Conservation (phyloP, 92 coral and sea anemone species). For the Bergia puertoricense region DNA sequence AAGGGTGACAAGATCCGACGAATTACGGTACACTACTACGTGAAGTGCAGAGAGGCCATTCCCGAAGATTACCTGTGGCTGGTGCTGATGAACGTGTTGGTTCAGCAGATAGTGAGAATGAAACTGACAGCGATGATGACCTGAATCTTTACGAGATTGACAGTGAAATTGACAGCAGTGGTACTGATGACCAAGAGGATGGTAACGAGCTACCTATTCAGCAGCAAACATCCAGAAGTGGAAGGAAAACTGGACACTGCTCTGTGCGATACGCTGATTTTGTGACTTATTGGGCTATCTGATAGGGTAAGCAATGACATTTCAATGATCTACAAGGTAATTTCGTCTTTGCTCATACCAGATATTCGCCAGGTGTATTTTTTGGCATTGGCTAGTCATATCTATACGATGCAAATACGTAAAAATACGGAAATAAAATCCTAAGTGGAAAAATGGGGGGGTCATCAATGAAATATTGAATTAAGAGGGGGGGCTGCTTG, state of each 20-base stretch:
- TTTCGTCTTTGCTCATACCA: too few relatives aligned
- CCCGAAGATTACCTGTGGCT: constrained; percentile 25
- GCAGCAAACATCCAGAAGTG: constrained; percentile 33
- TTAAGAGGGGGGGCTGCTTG: too few relatives aligned
- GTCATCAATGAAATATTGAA: too few relatives aligned
- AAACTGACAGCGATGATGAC: constrained; percentile 43
- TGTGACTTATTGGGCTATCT: too few relatives aligned
- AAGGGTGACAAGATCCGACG: neutral
- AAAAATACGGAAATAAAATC: too few relatives aligned
- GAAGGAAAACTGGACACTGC: constrained; percentile 42
- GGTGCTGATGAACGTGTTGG: constrained; percentile 29
- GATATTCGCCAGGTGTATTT: too few relatives aligned
- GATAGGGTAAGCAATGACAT: neutral
- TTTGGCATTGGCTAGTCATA: too few relatives aligned
- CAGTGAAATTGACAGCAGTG: constrained; percentile 41
- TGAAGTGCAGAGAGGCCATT: too few relatives aligned
- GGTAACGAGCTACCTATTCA: constrained; percentile 34
- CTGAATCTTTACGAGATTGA: too few relatives aligned
- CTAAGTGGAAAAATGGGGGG: too few relatives aligned
- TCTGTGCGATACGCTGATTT: neutral
- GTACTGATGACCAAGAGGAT: neutral
- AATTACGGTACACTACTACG: neutral
- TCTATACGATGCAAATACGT: too few relatives aligned
- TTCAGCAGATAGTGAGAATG: constrained; percentile 40
- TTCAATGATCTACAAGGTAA: neutral